Evolutionary conservation across 2,113 vertebrate species (phyloP), one percentile per base, ranked within the genome.

Genomic region (Campylorhamphus procurvoides): DNA sequence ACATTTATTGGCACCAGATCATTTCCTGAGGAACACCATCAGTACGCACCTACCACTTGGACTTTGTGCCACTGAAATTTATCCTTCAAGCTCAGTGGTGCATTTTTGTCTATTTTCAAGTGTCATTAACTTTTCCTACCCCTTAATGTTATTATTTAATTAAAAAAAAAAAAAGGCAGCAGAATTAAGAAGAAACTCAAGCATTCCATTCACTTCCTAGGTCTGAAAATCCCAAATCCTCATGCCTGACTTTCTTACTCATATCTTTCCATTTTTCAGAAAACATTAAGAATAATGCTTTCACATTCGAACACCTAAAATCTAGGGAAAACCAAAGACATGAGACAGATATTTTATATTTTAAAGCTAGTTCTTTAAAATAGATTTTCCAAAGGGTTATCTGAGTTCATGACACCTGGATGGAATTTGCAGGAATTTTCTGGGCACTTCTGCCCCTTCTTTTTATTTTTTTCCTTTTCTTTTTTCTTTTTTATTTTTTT

Each of bases 381-480:
- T 42, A 4, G 10, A n/a, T 74, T 5, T 80, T 59, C 50, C 22
- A 50, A 50, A 46, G 44, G 89, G 84, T 95, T 83, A 86, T 69
- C 74, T 92, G 35, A 92, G 93, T 90, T 94, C 76, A 84, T 82
- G 55, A 89, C 85, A 89, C 33, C 39, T 56, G 47, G 56, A 93
- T 75, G 33, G 33, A 92, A 89, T 87, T n/a, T 74, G 58, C 31
- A 74, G 62, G 77, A 90, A 66, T 85, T 75, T 92, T 90, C 37
- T 87, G 46, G 69, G 28, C 7, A 55, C 17, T 86, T 71, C 12
- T 66, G 10, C 7, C 59, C 29, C 53, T 73, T 7, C 39, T 47
- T 49, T 46, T 46, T 46, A 15, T 89, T 64, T 12, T 60, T 49
- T 42, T 42, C 40, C 53, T 39, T 62, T 39, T 29, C 40, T 60